Evolutionary conservation across 2,797 vertebrate genomes (phyloP), one percentile per base, ranked within the genome.

Genomic region (Taeniopygia guttata): DNA sequence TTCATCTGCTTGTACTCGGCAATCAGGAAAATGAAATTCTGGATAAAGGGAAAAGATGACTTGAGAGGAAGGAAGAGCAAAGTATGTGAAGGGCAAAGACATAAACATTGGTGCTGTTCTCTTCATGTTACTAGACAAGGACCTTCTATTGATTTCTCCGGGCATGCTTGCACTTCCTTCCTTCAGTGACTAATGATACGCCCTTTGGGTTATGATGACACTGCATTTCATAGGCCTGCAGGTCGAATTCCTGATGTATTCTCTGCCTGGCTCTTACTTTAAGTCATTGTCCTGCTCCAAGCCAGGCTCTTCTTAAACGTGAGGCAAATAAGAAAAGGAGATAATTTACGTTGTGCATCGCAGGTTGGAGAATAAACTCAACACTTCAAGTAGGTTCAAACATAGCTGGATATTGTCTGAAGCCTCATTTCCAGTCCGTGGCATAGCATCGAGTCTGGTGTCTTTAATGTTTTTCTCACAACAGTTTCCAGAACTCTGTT

Each of bases 61-160:
- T 93, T 74, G 94, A 88, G 88, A 95, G 95, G 83, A 95, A 91
- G 93, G 95, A 95, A 96, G 90, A 97, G 94, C 87, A 95, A 96
- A 97, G 96, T 92, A 96, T 93, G 89, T 97, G 97, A 98, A 98
- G 97, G 97, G 96, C 97, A 98, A 98, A 98, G 96, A 94, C 97
- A 98, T 98, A 98, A 98, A 98, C 97, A 96, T 93, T 11, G 93
- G 91, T 84, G 78, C 95, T 96, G 94, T 95, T 96, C 94, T 96
- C 92, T 93, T 93, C 64, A 55, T 97, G 95, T 97, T 97, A 87
- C 91, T 83, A 97, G 96, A 96, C 97, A 98, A 96, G 97, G 97
- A 98, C 97, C 97, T 98, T 95, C 95, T 98, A 98, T 98, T 98
- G 98, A 98, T 98, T 98, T 97, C 97, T 95, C 95, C 23, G 27